Evolutionary conservation across 2,113 vertebrate genomes (phyloP).

Genomic region (Ciconia boyciana): DNA sequence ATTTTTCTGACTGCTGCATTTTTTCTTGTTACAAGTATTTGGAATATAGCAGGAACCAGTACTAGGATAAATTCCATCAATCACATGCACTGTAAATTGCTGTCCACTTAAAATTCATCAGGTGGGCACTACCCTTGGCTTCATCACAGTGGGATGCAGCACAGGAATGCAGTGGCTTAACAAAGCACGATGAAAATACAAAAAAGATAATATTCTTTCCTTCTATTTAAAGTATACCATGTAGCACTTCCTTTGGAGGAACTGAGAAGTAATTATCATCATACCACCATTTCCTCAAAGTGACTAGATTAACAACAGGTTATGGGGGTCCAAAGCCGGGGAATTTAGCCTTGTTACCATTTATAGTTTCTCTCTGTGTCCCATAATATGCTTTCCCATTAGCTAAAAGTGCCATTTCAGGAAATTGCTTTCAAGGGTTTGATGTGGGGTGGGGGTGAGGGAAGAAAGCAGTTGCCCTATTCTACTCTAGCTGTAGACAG

Average conservation of each 20-base stretch:
- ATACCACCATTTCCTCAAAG: neutral
- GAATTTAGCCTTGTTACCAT: neutral
- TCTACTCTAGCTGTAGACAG: neutral
- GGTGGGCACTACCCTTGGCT: neutral
- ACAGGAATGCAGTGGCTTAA: neutral
- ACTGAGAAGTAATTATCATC: constrained; percentile 2
- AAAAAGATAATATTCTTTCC: neutral
- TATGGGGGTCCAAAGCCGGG: neutral
- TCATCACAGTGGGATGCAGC: neutral
- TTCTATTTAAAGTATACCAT: neutral
- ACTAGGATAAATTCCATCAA: neutral
- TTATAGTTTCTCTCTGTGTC: neutral
- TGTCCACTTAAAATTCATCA: neutral
- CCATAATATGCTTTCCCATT: neutral
- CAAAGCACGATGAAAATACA: neutral
- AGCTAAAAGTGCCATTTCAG: neutral
- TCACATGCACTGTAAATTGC: neutral
- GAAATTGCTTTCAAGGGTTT: constrained; percentile 11
- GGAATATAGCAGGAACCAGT: neutral
- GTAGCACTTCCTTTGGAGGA: constrained; percentile 6
- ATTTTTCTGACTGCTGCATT: neutral
- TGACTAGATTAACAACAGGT: neutral
- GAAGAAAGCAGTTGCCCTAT: neutral
- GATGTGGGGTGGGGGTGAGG: neutral
- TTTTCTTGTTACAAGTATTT: neutral